Conservation (phyloP, 1,140 invertebrate genomes). For the Philaenus spumarius region DNA sequence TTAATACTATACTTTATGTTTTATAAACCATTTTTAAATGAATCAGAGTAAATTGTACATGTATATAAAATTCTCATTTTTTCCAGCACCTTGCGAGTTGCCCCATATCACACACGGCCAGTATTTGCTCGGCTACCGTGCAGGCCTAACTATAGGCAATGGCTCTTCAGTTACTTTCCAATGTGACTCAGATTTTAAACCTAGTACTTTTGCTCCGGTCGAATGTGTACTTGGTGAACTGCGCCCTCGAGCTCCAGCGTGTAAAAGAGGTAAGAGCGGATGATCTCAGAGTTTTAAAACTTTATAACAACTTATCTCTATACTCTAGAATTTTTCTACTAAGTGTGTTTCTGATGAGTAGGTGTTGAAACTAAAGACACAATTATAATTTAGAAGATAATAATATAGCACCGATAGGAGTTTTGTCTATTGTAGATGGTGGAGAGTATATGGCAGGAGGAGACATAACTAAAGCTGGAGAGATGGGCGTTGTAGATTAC, state of each 20-base stretch:
- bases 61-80: background rate
- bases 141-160: conserved; percentile 69
- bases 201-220: conserved; percentile 42
- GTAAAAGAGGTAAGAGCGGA: conserved; percentile 34
- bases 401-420: too few species aligned
- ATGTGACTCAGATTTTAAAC: conserved; percentile 54
- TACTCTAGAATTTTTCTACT: too few species aligned
- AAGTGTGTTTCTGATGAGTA: too few species aligned
- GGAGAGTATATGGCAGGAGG: conserved; percentile 45
- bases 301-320: too few species aligned
- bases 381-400: too few species aligned
- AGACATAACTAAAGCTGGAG: conserved; percentile 55
- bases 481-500: conserved; percentile 49
- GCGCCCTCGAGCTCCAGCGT: conserved; percentile 49
- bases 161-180: conserved; percentile 60
- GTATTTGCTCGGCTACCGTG: conserved; percentile 66
- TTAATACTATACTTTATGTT: too few species aligned
- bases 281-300: too few species aligned
- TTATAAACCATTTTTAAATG: too few species aligned
- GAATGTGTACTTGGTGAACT: conserved; percentile 63
- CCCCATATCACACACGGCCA: conserved; percentile 62
- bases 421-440: conserved; percentile 28
- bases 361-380: too few species aligned
- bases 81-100: conserved; percentile 57
- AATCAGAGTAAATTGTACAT: too few species aligned